phyloP scores from a whole-genome alignment of 2,113 vertebrate genomes.

The Harpagus bidentatus region DNA sequence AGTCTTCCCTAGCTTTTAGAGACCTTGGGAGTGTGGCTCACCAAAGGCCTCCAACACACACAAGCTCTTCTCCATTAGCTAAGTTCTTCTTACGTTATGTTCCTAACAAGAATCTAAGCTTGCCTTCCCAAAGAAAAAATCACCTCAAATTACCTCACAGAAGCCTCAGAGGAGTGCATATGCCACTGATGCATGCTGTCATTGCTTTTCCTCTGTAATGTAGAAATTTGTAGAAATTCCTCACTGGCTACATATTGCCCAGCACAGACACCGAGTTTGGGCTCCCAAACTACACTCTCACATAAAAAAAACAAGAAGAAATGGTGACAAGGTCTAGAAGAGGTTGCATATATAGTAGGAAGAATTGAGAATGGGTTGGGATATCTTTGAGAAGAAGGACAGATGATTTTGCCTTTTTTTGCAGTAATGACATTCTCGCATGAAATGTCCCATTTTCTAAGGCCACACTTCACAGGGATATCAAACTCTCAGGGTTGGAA shows the following conservation, averaged over 20 bases:
- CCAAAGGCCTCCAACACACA: background rate
- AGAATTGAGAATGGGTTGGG: background rate
- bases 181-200: background rate
- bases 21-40: background rate
- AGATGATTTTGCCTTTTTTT: background rate
- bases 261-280: background rate
- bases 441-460: background rate
- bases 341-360: background rate
- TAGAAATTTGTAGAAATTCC: background rate
- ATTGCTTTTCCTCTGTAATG: background rate
- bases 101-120: background rate
- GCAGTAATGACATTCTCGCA: background rate
- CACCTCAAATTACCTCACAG: background rate
- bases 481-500: background rate
- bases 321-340: background rate
- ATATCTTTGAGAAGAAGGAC: background rate
- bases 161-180: accelerated
- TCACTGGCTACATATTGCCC: background rate
- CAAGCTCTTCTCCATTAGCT: background rate
- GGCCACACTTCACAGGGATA: background rate
- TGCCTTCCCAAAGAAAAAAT: background rate
- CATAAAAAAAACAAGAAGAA: background rate
- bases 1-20: background rate
- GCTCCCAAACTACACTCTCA: background rate
- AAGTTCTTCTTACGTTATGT: background rate